Evolutionary conservation across 1,140 invertebrate species (phyloP).

Genomic region (Campoletis sonorensis): DNA sequence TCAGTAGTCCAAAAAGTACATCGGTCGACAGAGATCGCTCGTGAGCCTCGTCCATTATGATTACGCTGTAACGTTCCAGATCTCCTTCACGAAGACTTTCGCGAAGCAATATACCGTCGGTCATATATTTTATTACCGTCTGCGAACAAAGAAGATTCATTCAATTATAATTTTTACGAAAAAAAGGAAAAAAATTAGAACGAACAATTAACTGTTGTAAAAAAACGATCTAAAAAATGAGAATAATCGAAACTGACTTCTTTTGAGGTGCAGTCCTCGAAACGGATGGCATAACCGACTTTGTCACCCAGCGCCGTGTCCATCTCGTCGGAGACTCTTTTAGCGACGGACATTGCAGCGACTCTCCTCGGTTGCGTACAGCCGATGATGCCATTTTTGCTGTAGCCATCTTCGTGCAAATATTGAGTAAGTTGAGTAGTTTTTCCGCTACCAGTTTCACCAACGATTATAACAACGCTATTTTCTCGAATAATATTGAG

Average conservation of each 20-base stretch:
- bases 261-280: conserved; percentile 99
- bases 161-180: neutral
- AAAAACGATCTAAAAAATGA: neutral
- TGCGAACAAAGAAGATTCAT: conserved; percentile 79
- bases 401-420: conserved; percentile 98
- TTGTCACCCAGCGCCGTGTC: conserved; percentile 91
- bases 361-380: conserved; percentile 96
- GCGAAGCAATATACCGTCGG: conserved; percentile 97
- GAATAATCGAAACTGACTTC: conserved; percentile 66
- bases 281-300: conserved; percentile 99
- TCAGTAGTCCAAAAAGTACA: conserved; percentile 96
- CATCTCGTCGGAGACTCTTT: conserved; percentile 99
- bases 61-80: conserved; percentile 95
- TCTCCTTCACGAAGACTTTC: conserved; percentile 97
- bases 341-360: conserved; percentile 99
- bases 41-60: conserved; percentile 99
- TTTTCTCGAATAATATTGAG: conserved; percentile 97
- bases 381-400: conserved; percentile 94
- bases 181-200: neutral
- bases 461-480: conserved; percentile 96
- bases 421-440: conserved; percentile 99
- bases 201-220: conserved; percentile 14
- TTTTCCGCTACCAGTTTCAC: conserved; percentile 99
- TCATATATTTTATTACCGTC: conserved; percentile 99
- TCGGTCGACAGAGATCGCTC: conserved; percentile 98